Evolutionary conservation across 1,140 invertebrate genomes (phyloP), one percentile per base, ranked within the genome.

Genomic region (Patella vulgata): DNA sequence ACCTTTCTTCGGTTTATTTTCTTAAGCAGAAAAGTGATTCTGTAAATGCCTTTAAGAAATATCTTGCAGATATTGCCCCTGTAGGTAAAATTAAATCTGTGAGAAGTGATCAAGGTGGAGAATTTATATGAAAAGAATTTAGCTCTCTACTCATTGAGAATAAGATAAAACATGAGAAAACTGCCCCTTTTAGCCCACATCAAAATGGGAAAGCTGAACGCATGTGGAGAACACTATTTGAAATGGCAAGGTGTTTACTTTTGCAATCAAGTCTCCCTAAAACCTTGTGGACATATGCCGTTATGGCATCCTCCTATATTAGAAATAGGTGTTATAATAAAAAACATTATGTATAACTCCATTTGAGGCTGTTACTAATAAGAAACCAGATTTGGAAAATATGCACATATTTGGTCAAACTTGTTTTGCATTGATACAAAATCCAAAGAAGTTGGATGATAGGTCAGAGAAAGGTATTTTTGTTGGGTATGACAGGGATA

Each of bases 271-370:
- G 54, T 43, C 36, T 82, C 11, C 59, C 68, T 25, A 59, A 68
- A 28, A 42, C 36, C 1, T 50, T 75, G 48, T 75, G 77, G 68
- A 43, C 63, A 21, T 73, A 78, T 56, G 71, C 69, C 19, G 40
- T 73, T 12, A 59, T 46, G n/a, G 39, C 68, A 8, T 67, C 75
- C 1, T 47, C 53, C 17, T 73, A 77, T 36, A 66, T 63, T 14
- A 28, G 63, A 50, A 66, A 70, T 51, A 66, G 67, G 36, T 66
- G 67, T 33, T 57, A 44, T 43, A 56, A 57, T 44, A 51, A 48
- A 1, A 30, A 43, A 14, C 31, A 46, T 12, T 19, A 60, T 4
- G n/a, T 19, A 25, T 61, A 58, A 3, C 57, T 58, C 5, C 56
- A 28, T 33, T n/a, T 54, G 9, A 27, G 19, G 33, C 3, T 64